phyloP scores from a whole-genome alignment of 2,113 vertebrate genomes.

The Leptobrachium ailaonicum region DNA sequence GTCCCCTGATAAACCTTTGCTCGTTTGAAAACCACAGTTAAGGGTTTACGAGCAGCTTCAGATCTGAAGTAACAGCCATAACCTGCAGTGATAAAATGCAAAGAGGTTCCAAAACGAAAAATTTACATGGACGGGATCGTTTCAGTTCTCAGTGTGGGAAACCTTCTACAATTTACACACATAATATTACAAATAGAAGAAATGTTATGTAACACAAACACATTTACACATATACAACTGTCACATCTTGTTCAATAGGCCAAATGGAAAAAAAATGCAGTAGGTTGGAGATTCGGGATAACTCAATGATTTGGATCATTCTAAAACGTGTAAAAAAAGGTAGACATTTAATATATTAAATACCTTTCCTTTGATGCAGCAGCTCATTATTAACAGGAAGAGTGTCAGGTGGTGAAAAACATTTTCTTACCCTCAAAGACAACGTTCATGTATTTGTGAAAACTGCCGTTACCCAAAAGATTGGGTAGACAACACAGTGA shows the following conservation, averaged over 20 bases:
- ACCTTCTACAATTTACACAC: background rate
- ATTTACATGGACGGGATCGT: background rate
- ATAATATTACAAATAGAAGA: background rate
- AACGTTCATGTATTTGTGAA: no score
- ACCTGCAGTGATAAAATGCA: no score
- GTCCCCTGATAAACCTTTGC: no score
- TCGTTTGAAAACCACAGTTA: no score
- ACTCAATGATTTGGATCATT: background rate
- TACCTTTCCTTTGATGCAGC: constrained; percentile 22
- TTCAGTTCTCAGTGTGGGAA: background rate
- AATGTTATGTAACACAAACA: background rate
- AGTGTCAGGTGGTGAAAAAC: no score
- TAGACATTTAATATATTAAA: background rate
- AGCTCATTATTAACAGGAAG: background rate
- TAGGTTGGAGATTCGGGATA: background rate
- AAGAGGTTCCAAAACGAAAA: no score
- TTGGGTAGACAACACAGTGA: no score
- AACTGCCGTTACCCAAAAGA: no score
- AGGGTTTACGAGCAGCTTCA: no score
- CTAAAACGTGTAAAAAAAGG: background rate
- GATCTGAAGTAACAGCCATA: no score
- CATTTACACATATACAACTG: constrained; percentile 20
- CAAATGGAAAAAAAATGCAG: background rate
- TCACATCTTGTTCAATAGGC: constrained; percentile 3
- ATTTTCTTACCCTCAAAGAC: no score